Conservation (phyloP, 2,797 vertebrate species). For the Neopelma chrysocephalum region DNA sequence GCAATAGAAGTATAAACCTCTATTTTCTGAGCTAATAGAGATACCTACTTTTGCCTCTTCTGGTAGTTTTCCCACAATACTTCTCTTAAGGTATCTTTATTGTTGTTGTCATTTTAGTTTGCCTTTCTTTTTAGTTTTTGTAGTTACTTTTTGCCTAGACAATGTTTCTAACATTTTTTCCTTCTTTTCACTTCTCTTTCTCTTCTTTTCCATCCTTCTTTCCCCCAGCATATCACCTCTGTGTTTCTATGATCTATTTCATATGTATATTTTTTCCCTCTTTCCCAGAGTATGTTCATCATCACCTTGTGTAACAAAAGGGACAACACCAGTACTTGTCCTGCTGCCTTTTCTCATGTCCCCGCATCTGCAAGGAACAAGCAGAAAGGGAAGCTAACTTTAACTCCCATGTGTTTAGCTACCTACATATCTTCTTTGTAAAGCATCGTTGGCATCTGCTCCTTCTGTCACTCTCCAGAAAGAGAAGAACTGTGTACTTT, state of each 20-base stretch:
- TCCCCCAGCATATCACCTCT: neutral
- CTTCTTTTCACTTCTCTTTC: neutral
- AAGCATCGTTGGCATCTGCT: rapidly evolving
- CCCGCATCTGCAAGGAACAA: neutral
- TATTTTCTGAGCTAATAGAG: neutral
- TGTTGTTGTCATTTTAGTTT: neutral
- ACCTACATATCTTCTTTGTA: neutral
- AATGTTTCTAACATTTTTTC: neutral
- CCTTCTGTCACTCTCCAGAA: neutral
- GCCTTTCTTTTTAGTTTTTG: neutral
- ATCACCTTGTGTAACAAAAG: neutral
- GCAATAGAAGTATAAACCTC: neutral
- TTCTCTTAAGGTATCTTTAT: neutral
- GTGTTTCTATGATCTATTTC: neutral
- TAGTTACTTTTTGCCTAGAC: neutral
- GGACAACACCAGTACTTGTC: neutral
- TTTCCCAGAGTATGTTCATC: neutral
- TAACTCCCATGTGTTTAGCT: neutral
- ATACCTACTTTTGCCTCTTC: neutral
- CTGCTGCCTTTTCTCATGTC: neutral
- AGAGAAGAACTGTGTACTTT: neutral
- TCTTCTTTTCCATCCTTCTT: neutral
- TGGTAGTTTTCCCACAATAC: neutral
- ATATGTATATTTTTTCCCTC: neutral
- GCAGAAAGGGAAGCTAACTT: neutral